Conservation (phyloP, 2,797 vertebrate species). For the Sternotherus odoratus region DNA sequence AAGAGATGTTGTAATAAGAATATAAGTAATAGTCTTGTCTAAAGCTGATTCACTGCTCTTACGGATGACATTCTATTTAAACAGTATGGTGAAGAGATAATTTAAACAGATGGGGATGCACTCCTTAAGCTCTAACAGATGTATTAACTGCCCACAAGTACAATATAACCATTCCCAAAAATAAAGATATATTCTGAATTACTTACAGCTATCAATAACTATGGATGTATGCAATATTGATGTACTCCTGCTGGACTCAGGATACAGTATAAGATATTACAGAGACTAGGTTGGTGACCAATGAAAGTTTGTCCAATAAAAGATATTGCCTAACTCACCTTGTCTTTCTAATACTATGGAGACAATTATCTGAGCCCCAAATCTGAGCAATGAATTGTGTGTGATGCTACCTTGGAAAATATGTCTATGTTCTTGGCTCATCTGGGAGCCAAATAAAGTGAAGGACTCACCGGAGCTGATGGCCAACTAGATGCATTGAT, state of each 20-base stretch:
- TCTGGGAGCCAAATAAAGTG: rapidly evolving
- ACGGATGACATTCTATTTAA: neutral
- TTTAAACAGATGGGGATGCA: neutral
- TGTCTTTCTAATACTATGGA: neutral
- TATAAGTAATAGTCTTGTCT: neutral
- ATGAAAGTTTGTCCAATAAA: neutral
- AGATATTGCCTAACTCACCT: neutral
- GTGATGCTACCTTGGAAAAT: rapidly evolving
- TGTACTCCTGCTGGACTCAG: neutral
- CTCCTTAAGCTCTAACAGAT: slow-evolving; percentile 23
- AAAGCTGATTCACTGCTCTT: slow-evolving; percentile 2
- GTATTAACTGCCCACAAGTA: slow-evolving; percentile 12
- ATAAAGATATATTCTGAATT: slow-evolving; percentile 13
- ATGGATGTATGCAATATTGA: neutral
- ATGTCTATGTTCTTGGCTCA: rapidly evolving
- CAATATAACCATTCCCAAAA: neutral
- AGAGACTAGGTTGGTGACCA: neutral
- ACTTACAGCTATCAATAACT: neutral
- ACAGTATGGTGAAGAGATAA: neutral
- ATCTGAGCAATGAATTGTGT: rapidly evolving
- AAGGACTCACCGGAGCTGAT: rapidly evolving
- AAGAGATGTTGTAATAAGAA: slow-evolving; percentile 33
- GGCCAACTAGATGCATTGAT: neutral
- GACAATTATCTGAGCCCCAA: neutral
- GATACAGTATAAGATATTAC: neutral